phyloP scores from a whole-genome alignment of 2,797 vertebrate genomes.

The Periophthalmus magnuspinnatus region DNA sequence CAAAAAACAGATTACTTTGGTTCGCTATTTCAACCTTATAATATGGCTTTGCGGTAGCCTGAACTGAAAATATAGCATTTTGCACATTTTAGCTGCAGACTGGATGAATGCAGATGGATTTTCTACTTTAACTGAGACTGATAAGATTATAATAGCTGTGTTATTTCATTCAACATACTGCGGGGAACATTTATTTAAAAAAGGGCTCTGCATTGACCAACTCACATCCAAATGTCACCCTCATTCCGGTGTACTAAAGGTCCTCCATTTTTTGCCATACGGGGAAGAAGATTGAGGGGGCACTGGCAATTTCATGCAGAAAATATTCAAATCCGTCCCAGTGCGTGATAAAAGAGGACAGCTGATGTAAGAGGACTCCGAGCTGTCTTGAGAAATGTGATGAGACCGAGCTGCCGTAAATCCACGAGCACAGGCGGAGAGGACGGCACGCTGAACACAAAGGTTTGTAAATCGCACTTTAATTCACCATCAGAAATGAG shows the following conservation, averaged over 20 bases:
- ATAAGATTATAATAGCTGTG: constrained; percentile 2
- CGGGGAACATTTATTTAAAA: not conserved
- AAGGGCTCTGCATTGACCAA: not conserved
- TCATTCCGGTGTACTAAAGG: not conserved
- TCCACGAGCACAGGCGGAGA: not conserved
- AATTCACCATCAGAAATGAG: not conserved
- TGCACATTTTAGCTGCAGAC: constrained; percentile 7
- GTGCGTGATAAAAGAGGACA: not conserved
- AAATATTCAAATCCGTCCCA: constrained; percentile 2
- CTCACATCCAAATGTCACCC: not conserved
- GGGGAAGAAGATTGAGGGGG: not conserved
- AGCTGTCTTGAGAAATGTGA: constrained; percentile 26
- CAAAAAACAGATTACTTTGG: constrained; percentile 6
- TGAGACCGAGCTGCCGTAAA: constrained; percentile 13
- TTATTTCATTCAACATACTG: not conserved
- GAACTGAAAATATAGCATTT: not conserved
- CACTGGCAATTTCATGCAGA: not conserved
- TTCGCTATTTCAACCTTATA: constrained; percentile 7
- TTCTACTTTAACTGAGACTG: not conserved
- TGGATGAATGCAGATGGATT: not conserved
- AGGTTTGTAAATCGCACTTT: not conserved
- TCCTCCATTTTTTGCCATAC: not conserved
- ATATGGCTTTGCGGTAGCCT: constrained; percentile 9
- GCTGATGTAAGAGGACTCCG: constrained; percentile 8
- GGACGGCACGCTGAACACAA: not conserved